phyloP scores from a whole-genome alignment of 2,888 invertebrate genomes.

The Timema cristinae region DNA sequence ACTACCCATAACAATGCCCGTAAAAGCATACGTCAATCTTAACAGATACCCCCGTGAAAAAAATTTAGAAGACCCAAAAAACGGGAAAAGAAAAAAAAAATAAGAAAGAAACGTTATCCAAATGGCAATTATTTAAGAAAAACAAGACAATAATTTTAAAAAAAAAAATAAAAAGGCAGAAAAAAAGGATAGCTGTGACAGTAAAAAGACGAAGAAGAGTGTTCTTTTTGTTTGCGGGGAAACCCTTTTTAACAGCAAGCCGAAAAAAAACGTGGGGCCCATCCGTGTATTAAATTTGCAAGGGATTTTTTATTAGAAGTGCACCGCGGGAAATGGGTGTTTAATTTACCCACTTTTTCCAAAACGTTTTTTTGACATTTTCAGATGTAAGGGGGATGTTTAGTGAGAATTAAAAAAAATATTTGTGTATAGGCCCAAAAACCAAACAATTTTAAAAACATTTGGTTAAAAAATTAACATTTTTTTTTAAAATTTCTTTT shows the following conservation, averaged over 20 bases:
- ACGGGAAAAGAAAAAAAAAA: constrained; percentile 1
- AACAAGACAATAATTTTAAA: constrained; percentile 2
- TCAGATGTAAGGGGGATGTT: neutral
- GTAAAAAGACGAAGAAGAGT: neutral
- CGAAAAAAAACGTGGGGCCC: neutral
- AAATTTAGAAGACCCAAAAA: neutral
- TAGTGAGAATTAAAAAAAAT: too few species aligned
- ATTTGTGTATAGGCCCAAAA: too few species aligned
- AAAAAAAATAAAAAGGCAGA: neutral
- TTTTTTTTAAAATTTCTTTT: too few species aligned
- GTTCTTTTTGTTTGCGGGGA: neutral
- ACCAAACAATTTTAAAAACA: too few species aligned
- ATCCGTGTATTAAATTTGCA: neutral
- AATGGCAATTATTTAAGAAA: neutral
- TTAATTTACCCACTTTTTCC: neutral
- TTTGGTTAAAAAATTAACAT: too few species aligned
- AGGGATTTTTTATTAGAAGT: constrained; percentile 2
- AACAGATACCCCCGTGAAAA: neutral
- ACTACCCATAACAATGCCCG: neutral
- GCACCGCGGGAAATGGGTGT: neutral
- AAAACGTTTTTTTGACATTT: neutral
- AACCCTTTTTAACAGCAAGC: constrained; percentile 4
- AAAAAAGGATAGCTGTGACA: neutral
- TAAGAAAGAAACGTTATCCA: neutral
- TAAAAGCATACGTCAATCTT: neutral